Conservation (phyloP, 2,888 invertebrate species). For the Plusia festucae region DNA sequence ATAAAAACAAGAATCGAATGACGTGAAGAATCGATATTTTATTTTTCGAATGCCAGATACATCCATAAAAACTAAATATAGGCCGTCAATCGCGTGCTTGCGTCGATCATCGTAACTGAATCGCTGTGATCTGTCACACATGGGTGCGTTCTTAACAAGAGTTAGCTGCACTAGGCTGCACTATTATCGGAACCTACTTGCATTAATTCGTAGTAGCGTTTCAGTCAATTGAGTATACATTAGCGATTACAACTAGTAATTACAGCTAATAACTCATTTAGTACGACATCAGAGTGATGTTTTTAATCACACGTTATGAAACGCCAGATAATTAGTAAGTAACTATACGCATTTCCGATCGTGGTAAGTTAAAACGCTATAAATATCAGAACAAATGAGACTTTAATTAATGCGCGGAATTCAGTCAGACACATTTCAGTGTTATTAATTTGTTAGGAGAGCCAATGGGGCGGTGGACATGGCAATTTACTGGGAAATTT, state of each 20-base stretch:
- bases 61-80: conserved; percentile 31
- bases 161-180: neutral
- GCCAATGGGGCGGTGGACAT: neutral
- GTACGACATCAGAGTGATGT: conserved; percentile 37
- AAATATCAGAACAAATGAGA: conserved; percentile 16
- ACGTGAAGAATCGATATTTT: conserved; percentile 30
- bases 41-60: conserved; percentile 42
- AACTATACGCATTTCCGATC: conserved; percentile 38
- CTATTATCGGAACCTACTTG: conserved; percentile 40
- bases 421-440: conserved; percentile 3
- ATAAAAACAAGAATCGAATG: conserved; percentile 9
- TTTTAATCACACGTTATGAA: conserved; percentile 33
- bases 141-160: conserved; percentile 21
- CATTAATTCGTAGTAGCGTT: conserved; percentile 37
- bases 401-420: conserved; percentile 36
- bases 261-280: conserved; percentile 59
- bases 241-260: conserved; percentile 51
- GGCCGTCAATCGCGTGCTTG: conserved; percentile 43
- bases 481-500: neutral
- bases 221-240: conserved; percentile 51
- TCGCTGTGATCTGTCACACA: conserved; percentile 43
- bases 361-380: conserved; percentile 34
- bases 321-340: conserved; percentile 23
- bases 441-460: neutral
- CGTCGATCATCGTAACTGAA: conserved; percentile 36